phyloP scores from a whole-genome alignment of 2,888 invertebrate species.

The Lucinisca nassula region DNA sequence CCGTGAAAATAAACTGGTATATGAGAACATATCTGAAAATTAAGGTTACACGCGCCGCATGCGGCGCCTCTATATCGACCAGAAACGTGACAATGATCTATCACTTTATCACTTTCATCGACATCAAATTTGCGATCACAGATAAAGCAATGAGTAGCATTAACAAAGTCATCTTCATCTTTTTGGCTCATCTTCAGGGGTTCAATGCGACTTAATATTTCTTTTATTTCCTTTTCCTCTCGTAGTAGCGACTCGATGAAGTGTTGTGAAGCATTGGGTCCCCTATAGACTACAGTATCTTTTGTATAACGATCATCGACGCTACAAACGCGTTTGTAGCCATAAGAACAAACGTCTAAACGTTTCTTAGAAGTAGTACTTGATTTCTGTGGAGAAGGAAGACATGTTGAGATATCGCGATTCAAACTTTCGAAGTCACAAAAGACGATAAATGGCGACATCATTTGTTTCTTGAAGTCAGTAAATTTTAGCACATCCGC shows the following conservation, averaged over 20 bases:
- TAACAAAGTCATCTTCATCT: slow-evolving; percentile 13
- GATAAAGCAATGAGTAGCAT: slow-evolving; percentile 37
- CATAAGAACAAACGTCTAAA: slow-evolving; percentile 40
- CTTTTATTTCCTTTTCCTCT: slow-evolving; percentile 44
- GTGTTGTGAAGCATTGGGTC: slow-evolving; percentile 29
- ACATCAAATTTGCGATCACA: too few relatives aligned
- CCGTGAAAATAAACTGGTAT: slow-evolving; percentile 29
- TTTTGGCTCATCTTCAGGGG: slow-evolving; percentile 33
- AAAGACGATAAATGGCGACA: slow-evolving; percentile 50
- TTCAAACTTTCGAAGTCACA: slow-evolving; percentile 57
- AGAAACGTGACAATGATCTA: too few relatives aligned
- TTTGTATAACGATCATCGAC: slow-evolving; percentile 44
- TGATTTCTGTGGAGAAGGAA: background rate
- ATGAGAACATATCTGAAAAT: too few relatives aligned
- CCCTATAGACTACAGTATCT: slow-evolving; percentile 49
- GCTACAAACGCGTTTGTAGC: slow-evolving; percentile 46
- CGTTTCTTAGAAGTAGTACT: background rate
- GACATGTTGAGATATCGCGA: slow-evolving; percentile 27
- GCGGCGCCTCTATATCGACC: too few relatives aligned
- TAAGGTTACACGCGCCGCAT: too few relatives aligned
- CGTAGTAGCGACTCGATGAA: slow-evolving; percentile 33
- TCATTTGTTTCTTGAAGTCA: slow-evolving; percentile 49
- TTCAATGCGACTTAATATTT: slow-evolving; percentile 28
- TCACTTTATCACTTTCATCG: too few relatives aligned
- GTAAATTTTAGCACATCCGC: slow-evolving; percentile 53